Base-by-base conservation (phyloP, 1,140 invertebrate species). In the Holotrichia oblita region DNA sequence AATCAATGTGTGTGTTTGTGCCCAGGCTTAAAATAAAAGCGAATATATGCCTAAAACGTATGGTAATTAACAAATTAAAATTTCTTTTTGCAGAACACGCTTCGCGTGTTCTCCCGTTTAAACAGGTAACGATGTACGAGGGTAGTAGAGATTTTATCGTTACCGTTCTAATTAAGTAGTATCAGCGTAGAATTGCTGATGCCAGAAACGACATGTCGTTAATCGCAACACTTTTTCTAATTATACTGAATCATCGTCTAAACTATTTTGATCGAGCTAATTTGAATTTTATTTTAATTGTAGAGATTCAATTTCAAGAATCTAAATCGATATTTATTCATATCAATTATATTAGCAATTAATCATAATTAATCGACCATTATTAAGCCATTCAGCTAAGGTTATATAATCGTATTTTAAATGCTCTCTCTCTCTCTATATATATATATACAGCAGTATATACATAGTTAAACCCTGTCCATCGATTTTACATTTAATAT, bases 401-500 rank as follows among this genome's bases (percentile, higher is more conserved):
- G 14, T 55, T 55, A 55, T 17, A 17, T 55, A 17, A 55, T 55
- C 48, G 48, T 2, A 2, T 55, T 55, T 55, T 17, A 55, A 48
- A 55, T 55, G 17, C 48, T 17, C 14, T 55, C 2, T 55, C 6
- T 34, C 27, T 34, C 27, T 34, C 27, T 34, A 34, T 34, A 4
- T 34, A 34, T 34, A 34, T 34, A 34, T 34, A 34, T 34, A 34
- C 27, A 34, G n/a, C n/a, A n/a, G n/a, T n/a, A 55, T 55, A 55
- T 3, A 55, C 27, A 69, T 12, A 24, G 10, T 24, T 27, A 6
- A 2, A 27, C 22, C 22, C 61, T 69, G 61, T 55, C 61, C 22
- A 69, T 69, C 61, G 61, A 69, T 69, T 69, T 69, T 69, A 69
- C 61, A 69, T 69, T 69, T 69, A 69, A 69, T 69, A 27, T 69